These are phyloP conservation scores for Microplitis manilae DNA, from an alignment of 2,888 invertebrate species.

Conservation along the genomic window DNA sequence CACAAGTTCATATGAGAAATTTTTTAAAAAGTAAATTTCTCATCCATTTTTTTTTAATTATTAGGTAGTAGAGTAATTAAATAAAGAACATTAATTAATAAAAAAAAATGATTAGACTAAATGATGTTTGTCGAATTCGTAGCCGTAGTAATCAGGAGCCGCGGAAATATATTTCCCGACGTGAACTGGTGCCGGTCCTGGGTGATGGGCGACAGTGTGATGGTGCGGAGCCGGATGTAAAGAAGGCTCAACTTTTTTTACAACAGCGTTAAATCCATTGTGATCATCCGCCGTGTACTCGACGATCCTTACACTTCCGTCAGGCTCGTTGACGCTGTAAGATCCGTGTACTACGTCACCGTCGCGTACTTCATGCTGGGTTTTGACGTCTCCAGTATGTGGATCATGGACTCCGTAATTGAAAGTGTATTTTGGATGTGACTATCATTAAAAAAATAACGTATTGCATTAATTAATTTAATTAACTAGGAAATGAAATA, in stretches of 20 bases:
- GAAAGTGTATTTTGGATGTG: slow-evolving; percentile 67
- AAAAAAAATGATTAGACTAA: slow-evolving; percentile 38
- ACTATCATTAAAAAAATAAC: slow-evolving; percentile 48
- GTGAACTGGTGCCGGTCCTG: slow-evolving; percentile 55
- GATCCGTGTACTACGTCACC: slow-evolving; percentile 70
- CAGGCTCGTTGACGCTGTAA: slow-evolving; percentile 69
- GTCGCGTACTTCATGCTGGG: slow-evolving; percentile 67
- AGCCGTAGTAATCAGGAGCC: slow-evolving; percentile 60
- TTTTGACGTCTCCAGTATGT: slow-evolving; percentile 68
- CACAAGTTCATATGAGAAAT: background rate
- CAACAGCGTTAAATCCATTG: slow-evolving; percentile 68
- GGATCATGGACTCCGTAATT: slow-evolving; percentile 69
- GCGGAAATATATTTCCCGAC: slow-evolving; percentile 60
- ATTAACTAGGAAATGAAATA: background rate
- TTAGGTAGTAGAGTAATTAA: background rate
- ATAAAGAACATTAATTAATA: background rate
- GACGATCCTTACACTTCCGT: slow-evolving; percentile 68
- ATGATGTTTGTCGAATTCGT: slow-evolving; percentile 61
- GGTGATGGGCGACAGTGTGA: background rate
- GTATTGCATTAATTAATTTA: background rate
- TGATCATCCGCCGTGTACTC: slow-evolving; percentile 69
- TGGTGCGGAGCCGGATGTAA: slow-evolving; percentile 63
- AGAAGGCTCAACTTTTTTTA: slow-evolving; percentile 66
- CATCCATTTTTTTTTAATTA: background rate
- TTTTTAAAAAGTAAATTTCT: background rate